These are phyloP conservation scores for Reticulitermes lucifugus DNA, from an alignment of 2,888 invertebrate species.

Conservation along the genomic window DNA sequence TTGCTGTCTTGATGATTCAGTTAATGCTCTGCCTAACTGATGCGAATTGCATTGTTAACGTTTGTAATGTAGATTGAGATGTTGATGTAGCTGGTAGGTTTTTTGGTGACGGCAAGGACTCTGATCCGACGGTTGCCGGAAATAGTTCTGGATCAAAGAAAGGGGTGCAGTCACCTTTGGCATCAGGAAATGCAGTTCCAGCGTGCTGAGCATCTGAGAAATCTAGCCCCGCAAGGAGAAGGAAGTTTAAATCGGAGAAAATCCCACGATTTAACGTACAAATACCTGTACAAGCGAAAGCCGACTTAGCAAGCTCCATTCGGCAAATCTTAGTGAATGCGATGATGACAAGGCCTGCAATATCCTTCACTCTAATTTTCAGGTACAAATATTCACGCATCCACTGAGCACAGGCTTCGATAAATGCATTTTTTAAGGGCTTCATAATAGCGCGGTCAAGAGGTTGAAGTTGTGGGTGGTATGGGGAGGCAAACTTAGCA, in stretches of 20 bases:
- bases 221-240: too few relatives aligned
- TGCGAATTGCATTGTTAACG: too few relatives aligned
- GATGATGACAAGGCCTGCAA: constrained; percentile 51
- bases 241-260: constrained; percentile 37
- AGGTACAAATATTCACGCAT: constrained; percentile 55
- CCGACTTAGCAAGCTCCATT: constrained; percentile 48
- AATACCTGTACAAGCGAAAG: constrained; percentile 37
- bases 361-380: constrained; percentile 52
- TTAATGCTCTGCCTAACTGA: too few relatives aligned
- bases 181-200: too few relatives aligned
- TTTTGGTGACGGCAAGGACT: too few relatives aligned
- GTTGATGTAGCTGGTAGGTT: too few relatives aligned
- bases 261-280: constrained; percentile 34
- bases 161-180: too few relatives aligned
- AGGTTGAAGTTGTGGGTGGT: constrained; percentile 55
- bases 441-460: constrained; percentile 40
- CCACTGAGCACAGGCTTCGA: constrained; percentile 41
- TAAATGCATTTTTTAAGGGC: constrained; percentile 40
- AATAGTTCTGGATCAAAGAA: too few relatives aligned
- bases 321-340: constrained; percentile 53
- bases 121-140: too few relatives aligned
- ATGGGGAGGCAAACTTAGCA: constrained; percentile 56
- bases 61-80: too few relatives aligned
- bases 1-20: too few relatives aligned
- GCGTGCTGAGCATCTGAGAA: too few relatives aligned